phyloP scores from a whole-genome alignment of 2,113 vertebrate species.

The Indicator maculatus region DNA sequence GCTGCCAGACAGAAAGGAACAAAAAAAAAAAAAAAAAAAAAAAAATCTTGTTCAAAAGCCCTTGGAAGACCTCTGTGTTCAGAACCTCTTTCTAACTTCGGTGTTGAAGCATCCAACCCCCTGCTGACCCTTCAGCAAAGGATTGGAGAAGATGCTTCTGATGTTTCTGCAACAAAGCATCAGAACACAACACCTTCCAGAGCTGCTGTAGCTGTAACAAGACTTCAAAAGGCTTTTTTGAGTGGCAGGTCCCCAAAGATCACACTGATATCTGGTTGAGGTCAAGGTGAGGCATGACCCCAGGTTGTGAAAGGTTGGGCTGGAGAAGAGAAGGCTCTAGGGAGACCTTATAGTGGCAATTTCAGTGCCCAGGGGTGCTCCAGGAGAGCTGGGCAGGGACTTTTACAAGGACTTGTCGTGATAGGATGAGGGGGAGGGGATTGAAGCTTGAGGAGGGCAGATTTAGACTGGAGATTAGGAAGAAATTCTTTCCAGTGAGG shows the following conservation, averaged over 20 bases:
- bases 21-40: background rate
- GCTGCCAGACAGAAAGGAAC: background rate
- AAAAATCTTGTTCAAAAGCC: background rate
- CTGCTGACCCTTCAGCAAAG: background rate
- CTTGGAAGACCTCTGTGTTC: background rate
- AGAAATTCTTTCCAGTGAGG: no score
- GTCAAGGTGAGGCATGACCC: background rate
- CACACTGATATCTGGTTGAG: background rate
- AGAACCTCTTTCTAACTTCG: background rate
- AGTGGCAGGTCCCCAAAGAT: background rate
- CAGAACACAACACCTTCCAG: background rate
- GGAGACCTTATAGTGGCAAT: no score
- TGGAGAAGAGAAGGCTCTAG: no score
- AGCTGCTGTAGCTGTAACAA: background rate
- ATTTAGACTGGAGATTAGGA: no score
- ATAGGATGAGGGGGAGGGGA: no score
- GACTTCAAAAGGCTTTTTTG: background rate
- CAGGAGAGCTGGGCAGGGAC: no score
- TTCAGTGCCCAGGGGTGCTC: no score
- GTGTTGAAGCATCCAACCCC: background rate
- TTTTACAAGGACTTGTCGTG: no score
- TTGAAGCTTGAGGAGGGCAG: no score
- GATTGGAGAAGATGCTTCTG: background rate
- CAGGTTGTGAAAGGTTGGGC: no score
- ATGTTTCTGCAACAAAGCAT: background rate